Evolutionary conservation across 2,113 vertebrate genomes (phyloP).

Genomic region (Hippocampus zosterae): DNA sequence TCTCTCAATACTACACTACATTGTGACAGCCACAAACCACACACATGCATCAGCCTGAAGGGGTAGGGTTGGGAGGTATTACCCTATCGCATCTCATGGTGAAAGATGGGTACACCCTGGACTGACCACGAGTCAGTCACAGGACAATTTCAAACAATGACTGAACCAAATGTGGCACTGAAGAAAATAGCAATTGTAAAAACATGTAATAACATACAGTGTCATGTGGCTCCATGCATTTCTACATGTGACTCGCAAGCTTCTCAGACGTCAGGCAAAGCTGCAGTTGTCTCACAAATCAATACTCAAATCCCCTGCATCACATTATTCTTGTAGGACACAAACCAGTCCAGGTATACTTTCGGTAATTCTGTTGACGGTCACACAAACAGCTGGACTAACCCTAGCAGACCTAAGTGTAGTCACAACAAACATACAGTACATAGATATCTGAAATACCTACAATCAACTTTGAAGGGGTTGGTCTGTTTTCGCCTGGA

Average conservation of each 20-base stretch:
- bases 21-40: too few species aligned
- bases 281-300: background rate
- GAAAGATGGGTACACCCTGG: background rate
- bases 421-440: conserved; percentile 29
- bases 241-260: background rate
- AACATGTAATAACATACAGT: background rate
- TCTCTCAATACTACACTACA: too few species aligned
- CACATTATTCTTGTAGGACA: background rate
- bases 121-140: background rate
- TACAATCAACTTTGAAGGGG: conserved; percentile 82
- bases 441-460: conserved; percentile 66
- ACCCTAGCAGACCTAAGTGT: conserved; percentile 11
- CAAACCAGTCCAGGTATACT: too few species aligned
- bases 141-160: background rate
- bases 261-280: background rate
- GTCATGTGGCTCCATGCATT: background rate
- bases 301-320: background rate
- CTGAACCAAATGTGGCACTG: background rate
- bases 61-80: too few species aligned
- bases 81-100: background rate
- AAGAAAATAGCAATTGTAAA: background rate
- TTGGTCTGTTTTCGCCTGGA: conserved; percentile 80
- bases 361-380: background rate
- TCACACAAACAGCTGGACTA: background rate
- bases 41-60: too few species aligned